These are phyloP conservation scores for Zeugodacus cucurbitae DNA, from an alignment of 1,140 invertebrate genomes.

Conservation along the genomic window DNA sequence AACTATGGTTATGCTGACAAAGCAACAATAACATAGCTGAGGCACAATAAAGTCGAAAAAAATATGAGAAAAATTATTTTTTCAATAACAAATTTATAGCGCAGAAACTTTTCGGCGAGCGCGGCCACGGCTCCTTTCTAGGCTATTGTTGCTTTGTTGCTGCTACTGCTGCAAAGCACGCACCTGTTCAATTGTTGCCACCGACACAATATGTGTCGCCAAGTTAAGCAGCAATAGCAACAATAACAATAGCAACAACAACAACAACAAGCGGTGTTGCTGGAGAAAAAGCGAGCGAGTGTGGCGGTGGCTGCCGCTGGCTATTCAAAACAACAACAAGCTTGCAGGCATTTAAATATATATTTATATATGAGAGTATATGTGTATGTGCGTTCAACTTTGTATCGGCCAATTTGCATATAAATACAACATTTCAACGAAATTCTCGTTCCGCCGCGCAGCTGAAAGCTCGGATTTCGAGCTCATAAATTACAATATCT, in stretches of 20 bases:
- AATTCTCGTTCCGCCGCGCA: neutral
- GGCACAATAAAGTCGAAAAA: neutral
- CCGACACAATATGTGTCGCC: neutral
- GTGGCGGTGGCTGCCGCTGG: neutral
- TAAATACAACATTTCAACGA: slow-evolving; percentile 27
- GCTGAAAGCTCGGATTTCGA: neutral
- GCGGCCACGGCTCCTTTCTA: neutral
- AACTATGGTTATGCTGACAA: neutral
- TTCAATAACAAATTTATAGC: neutral
- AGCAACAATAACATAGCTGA: neutral
- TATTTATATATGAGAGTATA: neutral
- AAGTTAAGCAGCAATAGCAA: neutral
- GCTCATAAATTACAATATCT: slow-evolving; percentile 34
- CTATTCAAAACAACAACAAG: neutral
- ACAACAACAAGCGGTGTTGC: neutral
- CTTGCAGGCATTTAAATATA: neutral
- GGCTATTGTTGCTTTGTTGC: neutral
- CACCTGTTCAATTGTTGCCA: slow-evolving; percentile 7
- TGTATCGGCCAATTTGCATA: slow-evolving; percentile 13
- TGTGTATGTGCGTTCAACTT: neutral
- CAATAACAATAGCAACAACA: neutral
- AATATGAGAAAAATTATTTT: neutral
- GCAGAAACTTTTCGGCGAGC: neutral
- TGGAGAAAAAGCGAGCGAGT: neutral
- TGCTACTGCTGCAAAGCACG: neutral